Percentiles rank a stretch among this genome's conserved stretches.
Evolutionary conservation across 2,888 invertebrate species (phyloP).

Genomic region (Poecilus cupreus): DNA sequence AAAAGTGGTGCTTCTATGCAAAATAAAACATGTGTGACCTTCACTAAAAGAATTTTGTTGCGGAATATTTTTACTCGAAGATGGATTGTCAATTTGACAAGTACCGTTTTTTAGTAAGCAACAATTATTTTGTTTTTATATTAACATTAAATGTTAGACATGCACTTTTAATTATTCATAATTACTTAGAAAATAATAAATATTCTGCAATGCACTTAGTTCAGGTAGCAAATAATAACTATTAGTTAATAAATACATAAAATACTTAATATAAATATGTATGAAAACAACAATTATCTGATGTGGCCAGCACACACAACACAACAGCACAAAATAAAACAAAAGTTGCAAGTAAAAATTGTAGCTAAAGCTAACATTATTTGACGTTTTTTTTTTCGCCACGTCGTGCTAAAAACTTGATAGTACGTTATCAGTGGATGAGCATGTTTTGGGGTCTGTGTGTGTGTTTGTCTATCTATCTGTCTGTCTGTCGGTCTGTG

Average conservation of each 20-base stretch:
- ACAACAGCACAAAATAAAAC: neutral
- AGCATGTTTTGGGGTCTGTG: no score
- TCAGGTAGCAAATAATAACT: neutral
- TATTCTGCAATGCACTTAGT: conserved; percentile 23
- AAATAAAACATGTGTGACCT: conserved; percentile 22
- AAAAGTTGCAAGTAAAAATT: no score
- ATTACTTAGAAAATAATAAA: conserved; percentile 30
- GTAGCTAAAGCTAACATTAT: no score
- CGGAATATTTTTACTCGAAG: neutral
- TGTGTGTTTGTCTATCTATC: no score
- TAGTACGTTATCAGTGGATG: no score
- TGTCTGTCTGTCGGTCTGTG: no score
- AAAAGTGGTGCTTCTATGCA: conserved; percentile 15
- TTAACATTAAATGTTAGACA: neutral
- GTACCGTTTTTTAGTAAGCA: neutral
- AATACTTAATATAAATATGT: neutral
- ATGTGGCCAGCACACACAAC: neutral
- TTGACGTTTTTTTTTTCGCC: no score
- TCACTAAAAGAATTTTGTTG: conserved; percentile 7
- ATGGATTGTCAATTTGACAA: neutral
- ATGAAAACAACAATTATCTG: neutral
- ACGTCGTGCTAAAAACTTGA: no score
- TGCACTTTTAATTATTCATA: neutral
- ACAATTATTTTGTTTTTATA: neutral
- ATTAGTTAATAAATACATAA: neutral